These are phyloP conservation scores for Parnassius mnemosyne DNA, from an alignment of 2,888 invertebrate genomes.

Conservation along the genomic window DNA sequence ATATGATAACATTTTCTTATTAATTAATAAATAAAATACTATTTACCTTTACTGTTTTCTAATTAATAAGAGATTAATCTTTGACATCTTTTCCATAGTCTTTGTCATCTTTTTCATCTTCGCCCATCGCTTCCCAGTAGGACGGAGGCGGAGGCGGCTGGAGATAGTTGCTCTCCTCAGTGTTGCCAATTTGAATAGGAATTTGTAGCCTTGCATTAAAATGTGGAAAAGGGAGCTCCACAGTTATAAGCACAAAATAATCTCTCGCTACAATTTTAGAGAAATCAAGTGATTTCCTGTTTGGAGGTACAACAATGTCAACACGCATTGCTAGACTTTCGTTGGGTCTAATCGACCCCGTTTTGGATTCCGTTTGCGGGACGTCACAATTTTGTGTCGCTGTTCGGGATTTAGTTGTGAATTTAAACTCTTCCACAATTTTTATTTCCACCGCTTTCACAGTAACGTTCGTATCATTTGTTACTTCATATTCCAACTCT, in stretches of 20 bases:
- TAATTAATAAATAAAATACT: neutral
- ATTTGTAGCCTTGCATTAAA: conserved; percentile 26
- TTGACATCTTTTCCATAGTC: conserved; percentile 1
- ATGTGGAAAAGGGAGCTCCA: conserved; percentile 32
- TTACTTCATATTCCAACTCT: conserved; percentile 32
- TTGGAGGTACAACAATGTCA: conserved; percentile 28
- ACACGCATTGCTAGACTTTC: conserved; percentile 24
- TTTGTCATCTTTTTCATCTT: conserved; percentile 24
- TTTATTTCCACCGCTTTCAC: conserved; percentile 31
- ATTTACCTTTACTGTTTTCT: neutral
- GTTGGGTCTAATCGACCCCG: conserved; percentile 28
- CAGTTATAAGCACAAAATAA: conserved; percentile 31
- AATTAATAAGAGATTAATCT: neutral
- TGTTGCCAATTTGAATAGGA: conserved; percentile 26
- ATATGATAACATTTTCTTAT: too few species aligned
- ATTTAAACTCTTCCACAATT: conserved; percentile 31
- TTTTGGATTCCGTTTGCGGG: conserved; percentile 29
- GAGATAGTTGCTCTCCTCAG: neutral
- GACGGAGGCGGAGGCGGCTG: conserved; percentile 26
- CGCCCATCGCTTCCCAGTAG: conserved; percentile 28
- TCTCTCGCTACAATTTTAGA: conserved; percentile 31
- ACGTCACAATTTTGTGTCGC: conserved; percentile 24
- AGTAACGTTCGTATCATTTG: conserved; percentile 30
- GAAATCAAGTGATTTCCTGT: conserved; percentile 28
- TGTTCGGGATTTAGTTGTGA: conserved; percentile 17